Conservation (phyloP, 2,888 invertebrate genomes). For the Hydraecia micacea region DNA sequence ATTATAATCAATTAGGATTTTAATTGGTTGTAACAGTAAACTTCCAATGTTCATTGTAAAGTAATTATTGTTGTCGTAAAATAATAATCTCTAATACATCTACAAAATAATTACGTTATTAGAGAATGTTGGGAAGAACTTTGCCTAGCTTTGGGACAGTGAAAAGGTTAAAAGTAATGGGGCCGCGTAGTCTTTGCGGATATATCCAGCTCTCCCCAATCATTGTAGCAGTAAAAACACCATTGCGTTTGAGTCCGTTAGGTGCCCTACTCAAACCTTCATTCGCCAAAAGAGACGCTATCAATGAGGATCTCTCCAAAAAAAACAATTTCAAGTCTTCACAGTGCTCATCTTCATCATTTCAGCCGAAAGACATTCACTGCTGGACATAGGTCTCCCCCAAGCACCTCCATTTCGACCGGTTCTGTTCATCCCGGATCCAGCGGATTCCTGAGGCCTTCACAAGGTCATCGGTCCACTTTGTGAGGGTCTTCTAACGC, state of each 20-base stretch:
- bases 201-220: background rate
- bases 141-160: background rate
- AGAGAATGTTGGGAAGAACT: background rate
- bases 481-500: background rate
- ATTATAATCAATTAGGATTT: slow-evolving; percentile 2
- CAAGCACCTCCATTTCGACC: background rate
- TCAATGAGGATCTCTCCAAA: background rate
- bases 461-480: background rate
- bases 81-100: background rate
- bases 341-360: background rate
- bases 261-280: background rate
- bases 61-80: background rate
- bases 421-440: background rate
- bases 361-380: background rate
- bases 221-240: too few species aligned
- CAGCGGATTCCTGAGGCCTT: background rate
- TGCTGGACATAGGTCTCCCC: background rate
- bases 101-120: background rate
- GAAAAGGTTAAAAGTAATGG: background rate
- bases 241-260: background rate
- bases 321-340: background rate
- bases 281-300: background rate
- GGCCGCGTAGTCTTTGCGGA: too few species aligned
- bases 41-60: slow-evolving; percentile 2
- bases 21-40: slow-evolving; percentile 7